Base-by-base conservation (phyloP, 2,888 invertebrate genomes). In the Thecocarcelia acutangulata region DNA sequence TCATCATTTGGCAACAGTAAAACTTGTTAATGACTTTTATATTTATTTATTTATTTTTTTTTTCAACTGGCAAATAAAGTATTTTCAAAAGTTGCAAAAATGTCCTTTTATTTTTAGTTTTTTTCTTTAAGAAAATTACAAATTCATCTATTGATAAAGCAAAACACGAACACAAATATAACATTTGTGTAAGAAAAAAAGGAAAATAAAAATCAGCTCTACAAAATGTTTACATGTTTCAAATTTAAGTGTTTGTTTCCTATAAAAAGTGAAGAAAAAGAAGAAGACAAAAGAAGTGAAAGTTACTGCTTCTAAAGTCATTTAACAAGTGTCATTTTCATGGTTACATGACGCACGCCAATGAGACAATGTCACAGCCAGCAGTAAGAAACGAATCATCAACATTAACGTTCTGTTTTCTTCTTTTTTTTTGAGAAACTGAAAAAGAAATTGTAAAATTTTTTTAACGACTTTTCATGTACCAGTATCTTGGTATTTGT, bases 241-340 rank as follows among this genome's bases (percentile, higher is more conserved):
- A 50, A 61, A 48, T 37, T 54, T 42, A 44, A 68, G 24, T 68
- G 17, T 24, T 2, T 19, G 2, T 42, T 52, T 42, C 28, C 19
- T 5, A 28, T 33, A 19, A 28, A 13, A 48, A 15, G 8, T 21
- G 19, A 40, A 24, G 12, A 46, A 46, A 15, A n/a, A 63, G 44
- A 50, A 42, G 15, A 59, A 24, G 3, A 4, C n/a, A 21, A 0
- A 21, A 54, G 37, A 21, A 17, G 9, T 24, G 56, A 66, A 4
- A 63, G 40, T 46, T 46, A 66, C 44, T 42, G 42, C 52, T 63
- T 80, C 37, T 37, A 66, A 80, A 76, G 75, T 66, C 80, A 40
- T 80, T 80, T 80, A 75, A 66, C 70, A 80, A 75, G 70, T 80
- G 75, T 66, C 80, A 80, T 28, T 70, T 76, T 52, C 80, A 64